These are phyloP conservation scores for Hirudinaria manillensis DNA, from an alignment of 2,888 invertebrate genomes.

Conservation along the genomic window DNA sequence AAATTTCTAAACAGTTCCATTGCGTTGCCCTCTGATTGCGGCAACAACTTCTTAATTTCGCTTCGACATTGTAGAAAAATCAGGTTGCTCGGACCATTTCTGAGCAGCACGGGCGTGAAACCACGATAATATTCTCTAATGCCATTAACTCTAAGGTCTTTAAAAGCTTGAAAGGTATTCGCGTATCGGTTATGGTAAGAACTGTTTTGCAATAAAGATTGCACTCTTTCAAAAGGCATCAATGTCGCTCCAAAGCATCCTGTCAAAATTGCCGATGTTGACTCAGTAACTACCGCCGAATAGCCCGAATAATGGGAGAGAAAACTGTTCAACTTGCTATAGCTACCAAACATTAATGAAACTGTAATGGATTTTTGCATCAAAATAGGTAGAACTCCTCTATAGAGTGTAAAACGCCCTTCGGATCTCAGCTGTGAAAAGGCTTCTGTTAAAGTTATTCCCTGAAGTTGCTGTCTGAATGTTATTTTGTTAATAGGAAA, in stretches of 20 bases:
- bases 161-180: constrained; percentile 77
- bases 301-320: constrained; percentile 54
- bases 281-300: constrained; percentile 41
- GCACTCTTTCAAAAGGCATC: constrained; percentile 90
- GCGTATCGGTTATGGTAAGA: constrained; percentile 67
- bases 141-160: constrained; percentile 65
- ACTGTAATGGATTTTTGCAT: constrained; percentile 85
- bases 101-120: constrained; percentile 73
- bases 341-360: constrained; percentile 94
- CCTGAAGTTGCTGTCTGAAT: constrained; percentile 77
- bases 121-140: constrained; percentile 85
- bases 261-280: constrained; percentile 59
- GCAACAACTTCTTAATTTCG: constrained; percentile 59
- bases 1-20: constrained; percentile 55
- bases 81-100: constrained; percentile 89
- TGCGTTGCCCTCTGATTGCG: constrained; percentile 42
- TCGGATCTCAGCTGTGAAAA: constrained; percentile 70
- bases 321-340: constrained; percentile 56
- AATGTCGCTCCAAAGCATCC: constrained; percentile 78
- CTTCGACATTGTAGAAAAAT: constrained; percentile 85
- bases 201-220: constrained; percentile 73
- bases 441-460: constrained; percentile 45
- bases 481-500: constrained; percentile 94
- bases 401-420: constrained; percentile 75
- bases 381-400: constrained; percentile 85